A percentile compares a stretch with the other conserved stretches of the same genome.
These are phyloP conservation scores for Lysandra coridon DNA, from an alignment of 2,888 invertebrate genomes.

Conservation along the genomic window DNA sequence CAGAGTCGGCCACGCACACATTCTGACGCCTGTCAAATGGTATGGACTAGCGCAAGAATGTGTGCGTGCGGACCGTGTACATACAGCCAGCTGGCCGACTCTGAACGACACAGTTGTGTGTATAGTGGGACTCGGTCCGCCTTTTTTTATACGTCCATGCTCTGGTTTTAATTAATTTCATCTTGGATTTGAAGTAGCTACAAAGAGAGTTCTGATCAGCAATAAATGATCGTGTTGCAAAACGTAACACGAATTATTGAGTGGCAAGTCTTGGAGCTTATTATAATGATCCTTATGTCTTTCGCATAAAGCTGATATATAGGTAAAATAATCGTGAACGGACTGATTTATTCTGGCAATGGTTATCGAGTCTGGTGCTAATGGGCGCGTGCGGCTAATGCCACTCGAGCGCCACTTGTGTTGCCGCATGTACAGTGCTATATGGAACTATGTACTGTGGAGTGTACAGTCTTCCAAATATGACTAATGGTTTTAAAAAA, in stretches of 20 bases:
- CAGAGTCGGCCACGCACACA: too few relatives aligned
- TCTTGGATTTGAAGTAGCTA: background rate
- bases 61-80: too few relatives aligned
- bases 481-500: background rate
- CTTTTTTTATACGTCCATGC: too few relatives aligned
- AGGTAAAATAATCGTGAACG: background rate
- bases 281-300: background rate
- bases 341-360: background rate
- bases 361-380: slow-evolving; percentile 18
- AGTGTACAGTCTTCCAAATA: background rate
- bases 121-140: too few relatives aligned
- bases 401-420: slow-evolving; percentile 10
- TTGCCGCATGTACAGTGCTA: background rate
- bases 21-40: too few relatives aligned
- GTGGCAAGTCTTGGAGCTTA: background rate
- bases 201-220: background rate
- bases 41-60: too few relatives aligned
- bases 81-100: too few relatives aligned
- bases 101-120: too few relatives aligned
- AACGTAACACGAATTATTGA: background rate
- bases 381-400: slow-evolving; percentile 18
- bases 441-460: background rate
- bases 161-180: background rate
- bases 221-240: background rate
- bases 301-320: background rate